Evolutionary conservation across 2,797 vertebrate species (phyloP).

Genomic region (Botia kubotai): DNA sequence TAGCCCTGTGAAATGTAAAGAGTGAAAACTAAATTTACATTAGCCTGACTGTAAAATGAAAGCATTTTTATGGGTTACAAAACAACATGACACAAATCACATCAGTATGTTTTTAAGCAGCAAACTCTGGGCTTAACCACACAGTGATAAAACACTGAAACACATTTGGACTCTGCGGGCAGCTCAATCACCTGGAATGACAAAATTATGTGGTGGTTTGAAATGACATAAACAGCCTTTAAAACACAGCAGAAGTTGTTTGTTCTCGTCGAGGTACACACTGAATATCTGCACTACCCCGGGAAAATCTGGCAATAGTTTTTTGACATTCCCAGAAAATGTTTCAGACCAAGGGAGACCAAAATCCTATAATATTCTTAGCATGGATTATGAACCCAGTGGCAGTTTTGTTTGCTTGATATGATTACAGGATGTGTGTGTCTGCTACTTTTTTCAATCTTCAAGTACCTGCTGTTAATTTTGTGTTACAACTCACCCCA

Average conservation of each 20-base stretch:
- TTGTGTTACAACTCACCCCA: background rate
- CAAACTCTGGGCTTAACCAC: background rate
- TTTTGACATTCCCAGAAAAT: background rate
- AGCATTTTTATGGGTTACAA: background rate
- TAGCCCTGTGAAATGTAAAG: background rate
- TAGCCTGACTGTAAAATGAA: background rate
- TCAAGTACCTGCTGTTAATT: slow-evolving; percentile 26
- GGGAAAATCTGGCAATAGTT: background rate
- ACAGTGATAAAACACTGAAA: slow-evolving; percentile 40
- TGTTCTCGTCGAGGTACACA: slow-evolving; percentile 8
- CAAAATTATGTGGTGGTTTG: slow-evolving; percentile 55
- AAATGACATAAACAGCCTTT: slow-evolving; percentile 40
- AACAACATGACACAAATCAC: slow-evolving; percentile 9
- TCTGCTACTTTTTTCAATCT: slow-evolving; percentile 3
- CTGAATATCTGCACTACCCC: background rate
- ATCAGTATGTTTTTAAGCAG: slow-evolving; percentile 1
- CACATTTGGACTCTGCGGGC: slow-evolving; percentile 56
- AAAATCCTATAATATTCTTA: slow-evolving; percentile 24
- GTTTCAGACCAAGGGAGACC: background rate
- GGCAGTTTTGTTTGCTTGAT: slow-evolving; percentile 19
- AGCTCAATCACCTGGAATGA: slow-evolving; percentile 66
- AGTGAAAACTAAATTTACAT: background rate
- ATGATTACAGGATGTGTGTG: slow-evolving; percentile 36
- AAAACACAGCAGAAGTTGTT: slow-evolving; percentile 36
- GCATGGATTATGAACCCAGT: slow-evolving; percentile 8